Base-by-base conservation (phyloP, 2,113 vertebrate species). In the Sinocyclocheilus maitianheensis region DNA sequence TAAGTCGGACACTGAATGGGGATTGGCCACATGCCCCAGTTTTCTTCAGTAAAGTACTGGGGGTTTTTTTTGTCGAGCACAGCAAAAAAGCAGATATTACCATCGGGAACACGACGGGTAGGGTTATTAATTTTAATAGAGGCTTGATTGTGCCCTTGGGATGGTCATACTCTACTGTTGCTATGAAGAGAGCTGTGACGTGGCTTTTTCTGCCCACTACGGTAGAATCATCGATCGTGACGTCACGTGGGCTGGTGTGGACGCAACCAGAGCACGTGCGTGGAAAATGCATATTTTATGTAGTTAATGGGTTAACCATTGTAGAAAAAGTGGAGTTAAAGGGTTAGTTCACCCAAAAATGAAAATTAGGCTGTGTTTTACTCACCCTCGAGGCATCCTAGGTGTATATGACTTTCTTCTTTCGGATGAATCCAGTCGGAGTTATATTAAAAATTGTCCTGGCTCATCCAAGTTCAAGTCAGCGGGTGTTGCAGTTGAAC, bases 111-210 rank as follows among this genome's bases (percentile, higher is more conserved):
- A 22, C 62, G 84, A 82, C 18, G 77, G 46, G 74, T 46, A 5
- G 83, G 83, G 85, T 83, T 77, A 86, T 89, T 82, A 18, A 89
- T 91, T 89, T 91, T 86, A 78, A 83, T 74, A 86, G 88, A 78
- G 24, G 40, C 85, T 82, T 84, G 77, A 90, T 90, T 87, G 78
- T 60, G 84, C 58, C 92, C 90, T 84, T 88, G 89, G 87, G 80
- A 87, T 88, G 89, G 93, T 94, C 94, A 92, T 88, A 24, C 87
- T 63, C 24, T 74, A 58, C 90, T 91, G 93, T 94, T 91, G 92
- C 92, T 92, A 91, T 91, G 91, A 91, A 89, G 86, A 92, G 91
- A 92, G 84, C 84, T 89, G 90, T 93, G 93, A 94, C 92, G 93
- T 92, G 92, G 92, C 76, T 67, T 69, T n/a, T 77, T 88, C 91